Base-by-base conservation (phyloP, 2,113 vertebrate species). In the Pteropus alecto region DNA sequence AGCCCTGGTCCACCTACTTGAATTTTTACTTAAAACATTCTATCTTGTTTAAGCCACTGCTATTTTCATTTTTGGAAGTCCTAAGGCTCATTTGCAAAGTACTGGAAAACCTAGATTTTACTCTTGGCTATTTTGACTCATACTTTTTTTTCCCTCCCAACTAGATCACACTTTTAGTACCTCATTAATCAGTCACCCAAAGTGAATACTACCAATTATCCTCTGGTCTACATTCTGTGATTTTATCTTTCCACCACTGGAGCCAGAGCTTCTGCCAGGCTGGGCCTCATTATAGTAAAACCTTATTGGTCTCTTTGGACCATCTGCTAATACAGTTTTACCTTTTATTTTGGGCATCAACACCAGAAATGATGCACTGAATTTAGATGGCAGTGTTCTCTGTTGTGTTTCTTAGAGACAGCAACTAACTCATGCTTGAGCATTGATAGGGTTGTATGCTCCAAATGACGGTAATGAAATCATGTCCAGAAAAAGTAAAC, bases 121-220 rank as follows among this genome's bases (percentile, higher is more conserved):
- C 24, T 87, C 19, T 56, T 68, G 38, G 18, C 9, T 70, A 51
- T 48, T 95, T 54, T 48, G 61, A 67, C 26, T 76, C 33, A 48
- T 65, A 63, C 24, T n/a, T 5, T 24, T 61, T 19, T 16, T 2
- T 0, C 1, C 5, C 2, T 8, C 22, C 5, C 4, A 1, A 16
- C 11, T 21, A 88, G 18, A 30, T 63, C 51, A 51, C 33, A 41
- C 0, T 38, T 26, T 89, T 77, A 58, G 28, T 84, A 54, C 30
- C 24, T 9, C 67, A 77, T 86, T 81, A 48, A 77, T n/a, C 60
- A 51, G 28, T 61, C 54, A 79, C 41, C 65, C 54, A 24, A 79
- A 83, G 46, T 33, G 12, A 87, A 68, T 73, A 68, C 67, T 65
- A 83, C 51, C 61, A 83, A 87, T 73, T 63, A 85, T 24, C 10